phyloP scores from a whole-genome alignment of 2,797 vertebrate species.

The Pangasius larnaudii region DNA sequence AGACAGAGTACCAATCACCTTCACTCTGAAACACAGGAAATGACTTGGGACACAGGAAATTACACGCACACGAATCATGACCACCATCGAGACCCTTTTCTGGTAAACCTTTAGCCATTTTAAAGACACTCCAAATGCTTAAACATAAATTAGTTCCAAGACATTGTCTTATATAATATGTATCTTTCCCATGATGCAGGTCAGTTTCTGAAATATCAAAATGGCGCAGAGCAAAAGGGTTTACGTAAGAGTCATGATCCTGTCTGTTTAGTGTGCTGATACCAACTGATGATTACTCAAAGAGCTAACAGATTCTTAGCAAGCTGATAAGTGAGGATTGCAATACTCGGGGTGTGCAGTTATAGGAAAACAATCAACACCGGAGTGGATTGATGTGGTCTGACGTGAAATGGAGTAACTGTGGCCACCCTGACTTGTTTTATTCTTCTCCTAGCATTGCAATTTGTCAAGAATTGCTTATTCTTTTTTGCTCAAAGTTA shows the following conservation, averaged over 20 bases:
- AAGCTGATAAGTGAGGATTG: neutral
- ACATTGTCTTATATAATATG: neutral
- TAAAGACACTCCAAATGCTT: neutral
- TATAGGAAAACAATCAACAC: neutral
- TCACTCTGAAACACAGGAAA: slow-evolving; percentile 24
- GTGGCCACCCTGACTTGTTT: neutral
- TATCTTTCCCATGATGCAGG: neutral
- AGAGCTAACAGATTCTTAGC: neutral
- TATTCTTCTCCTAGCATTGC: neutral
- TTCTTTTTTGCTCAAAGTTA: neutral
- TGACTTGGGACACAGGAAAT: slow-evolving; percentile 34
- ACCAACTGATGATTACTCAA: neutral
- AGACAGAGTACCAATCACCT: slow-evolving; percentile 28
- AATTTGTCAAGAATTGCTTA: neutral
- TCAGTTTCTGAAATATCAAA: neutral
- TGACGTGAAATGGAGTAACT: too few species aligned
- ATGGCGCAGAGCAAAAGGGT: neutral
- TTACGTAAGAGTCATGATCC: neutral
- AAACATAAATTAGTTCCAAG: neutral
- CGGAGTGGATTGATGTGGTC: neutral
- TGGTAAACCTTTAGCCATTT: neutral
- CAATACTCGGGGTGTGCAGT: neutral
- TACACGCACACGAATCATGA: slow-evolving; percentile 19
- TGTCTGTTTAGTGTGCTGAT: neutral
- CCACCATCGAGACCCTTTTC: slow-evolving; percentile 3